Evolutionary conservation across 2,888 invertebrate genomes (phyloP), one percentile per base, ranked within the genome.

Genomic region (Holacanthella duospinosa): DNA sequence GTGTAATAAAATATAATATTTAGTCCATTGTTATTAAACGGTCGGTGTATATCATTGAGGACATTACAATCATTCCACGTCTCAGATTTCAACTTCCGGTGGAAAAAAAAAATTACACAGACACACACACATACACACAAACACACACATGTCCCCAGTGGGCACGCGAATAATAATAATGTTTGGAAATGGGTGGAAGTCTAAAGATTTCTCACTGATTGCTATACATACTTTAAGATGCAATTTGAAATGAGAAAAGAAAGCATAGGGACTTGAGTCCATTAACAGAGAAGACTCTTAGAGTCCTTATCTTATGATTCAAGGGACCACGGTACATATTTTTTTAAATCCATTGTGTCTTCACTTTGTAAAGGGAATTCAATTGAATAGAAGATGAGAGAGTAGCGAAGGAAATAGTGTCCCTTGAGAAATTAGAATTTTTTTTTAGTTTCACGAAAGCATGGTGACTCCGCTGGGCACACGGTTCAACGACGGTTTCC

Each of bases 361-460:
- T 29, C 36, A 16, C 57, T 29, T n/a, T 55, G n/a, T 26, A 12
- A 4, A 27, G 9, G 9, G 36, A 29, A 29, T 28, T 28, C 27
- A 57, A 57, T 57, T 57, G 57, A 57, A 57, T 28, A 28, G 29
- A 21, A 29, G 57, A 29, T 29, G 29, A 29, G 57, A 57, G 29
- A 29, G 19, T 12, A n/a, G n/a, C 24, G 26, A 19, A n/a, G 36
- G 57, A 57, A 29, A 57, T 28, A 57, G 25, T 29, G 27, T 57
- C 57, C 57, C 57, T 28, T 57, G 57, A 57, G 57, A 57, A 57
- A 57, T 57, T 57, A 57, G 57, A 57, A 29, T 57, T 57, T 25
- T 27, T 21, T 4, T n/a, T n/a, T n/a, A n/a, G n/a, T n/a, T n/a
- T n/a, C n/a, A n/a, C n/a, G n/a, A n/a, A n/a, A n/a, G n/a, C n/a